Evolutionary conservation across 2,113 vertebrate species (phyloP), one percentile per base, ranked within the genome.

Genomic region (Amblyornis subalaris): DNA sequence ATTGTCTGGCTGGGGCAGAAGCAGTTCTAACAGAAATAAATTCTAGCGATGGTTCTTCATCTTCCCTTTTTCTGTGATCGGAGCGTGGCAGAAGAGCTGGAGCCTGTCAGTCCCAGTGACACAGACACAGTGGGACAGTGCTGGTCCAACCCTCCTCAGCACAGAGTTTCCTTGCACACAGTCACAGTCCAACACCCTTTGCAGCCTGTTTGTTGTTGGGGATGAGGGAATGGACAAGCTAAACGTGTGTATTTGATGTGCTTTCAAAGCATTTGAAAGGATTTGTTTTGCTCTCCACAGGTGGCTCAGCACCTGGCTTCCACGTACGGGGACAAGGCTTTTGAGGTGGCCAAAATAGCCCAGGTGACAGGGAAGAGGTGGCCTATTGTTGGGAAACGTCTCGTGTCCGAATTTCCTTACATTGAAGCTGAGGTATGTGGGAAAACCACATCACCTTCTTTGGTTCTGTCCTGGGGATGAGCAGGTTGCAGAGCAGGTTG

Each of bases 351-450:
- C 90, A 98, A 98, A 85, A 97, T 99, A 97, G 99, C 98, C 26
- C 97, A 98, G 48, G 97, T 97, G 35, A 99, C 99, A 0, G 99
- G 99, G 16, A 99, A 98, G 94, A 97, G 99, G 31, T 99, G 99
- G 99, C 99, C 99, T 1, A 98, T 99, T 7, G 99, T 99, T 14
- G 99, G 99, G 17, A 99, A 99, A 16, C 98, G 99, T 2, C 98
- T 99, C 14, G 99, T 99, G 4, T 99, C 99, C 0, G 99, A 99
- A 77, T 99, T 99, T 81, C 99, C 99, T 2, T 99, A 99, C 91
- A 99, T 99, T 10, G 99, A 99, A 97, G 98, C 98, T 28, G 99
- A 99, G 99, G 99, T 99, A 97, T 2, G 97, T 95, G 67, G 58
- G 36, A 35, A 33, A 80, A 11, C 25, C 75, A 0, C 0, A 0